phyloP scores from a whole-genome alignment of 2,797 vertebrate genomes.

The Poliocrania exsul region DNA sequence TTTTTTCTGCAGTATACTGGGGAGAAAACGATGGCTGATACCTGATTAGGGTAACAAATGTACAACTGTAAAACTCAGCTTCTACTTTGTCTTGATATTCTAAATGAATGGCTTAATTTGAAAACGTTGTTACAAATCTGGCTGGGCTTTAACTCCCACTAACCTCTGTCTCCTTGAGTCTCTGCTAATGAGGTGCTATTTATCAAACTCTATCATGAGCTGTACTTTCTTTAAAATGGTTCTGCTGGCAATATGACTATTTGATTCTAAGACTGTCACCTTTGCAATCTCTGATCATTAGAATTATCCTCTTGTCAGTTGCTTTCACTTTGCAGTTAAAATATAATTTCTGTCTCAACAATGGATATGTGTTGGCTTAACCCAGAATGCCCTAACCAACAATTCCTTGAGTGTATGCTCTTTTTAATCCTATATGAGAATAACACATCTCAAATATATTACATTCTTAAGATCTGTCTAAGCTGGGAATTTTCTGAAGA shows the following conservation, averaged over 20 bases:
- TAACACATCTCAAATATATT: not conserved
- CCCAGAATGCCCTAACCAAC: not conserved
- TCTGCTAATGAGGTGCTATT: conserved; percentile 39
- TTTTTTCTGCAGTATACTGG: not conserved
- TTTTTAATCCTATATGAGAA: not conserved
- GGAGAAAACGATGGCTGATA: not conserved
- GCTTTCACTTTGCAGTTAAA: conserved; percentile 28
- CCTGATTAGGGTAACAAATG: conserved; percentile 22
- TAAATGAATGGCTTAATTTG: conserved; percentile 43
- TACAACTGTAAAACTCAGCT: not conserved
- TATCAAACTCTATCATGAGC: conserved; percentile 18
- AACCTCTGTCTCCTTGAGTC: conserved; percentile 24
- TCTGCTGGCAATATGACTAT: not conserved
- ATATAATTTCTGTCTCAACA: conserved; percentile 3
- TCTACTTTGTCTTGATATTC: not conserved
- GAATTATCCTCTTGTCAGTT: conserved; percentile 1
- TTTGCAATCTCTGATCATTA: not conserved
- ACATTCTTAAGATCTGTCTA: not conserved
- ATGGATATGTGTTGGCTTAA: not conserved
- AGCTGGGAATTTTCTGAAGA: not conserved
- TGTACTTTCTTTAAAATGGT: not conserved
- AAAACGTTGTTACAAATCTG: not conserved
- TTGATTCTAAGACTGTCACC: conserved; percentile 3
- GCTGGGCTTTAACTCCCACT: conserved; percentile 19
- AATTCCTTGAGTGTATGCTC: not conserved